A percentile compares a stretch with the other conserved stretches of the same genome.
Evolutionary conservation across 2,888 invertebrate species (phyloP).

Genomic region (Adelphocoris suturalis): DNA sequence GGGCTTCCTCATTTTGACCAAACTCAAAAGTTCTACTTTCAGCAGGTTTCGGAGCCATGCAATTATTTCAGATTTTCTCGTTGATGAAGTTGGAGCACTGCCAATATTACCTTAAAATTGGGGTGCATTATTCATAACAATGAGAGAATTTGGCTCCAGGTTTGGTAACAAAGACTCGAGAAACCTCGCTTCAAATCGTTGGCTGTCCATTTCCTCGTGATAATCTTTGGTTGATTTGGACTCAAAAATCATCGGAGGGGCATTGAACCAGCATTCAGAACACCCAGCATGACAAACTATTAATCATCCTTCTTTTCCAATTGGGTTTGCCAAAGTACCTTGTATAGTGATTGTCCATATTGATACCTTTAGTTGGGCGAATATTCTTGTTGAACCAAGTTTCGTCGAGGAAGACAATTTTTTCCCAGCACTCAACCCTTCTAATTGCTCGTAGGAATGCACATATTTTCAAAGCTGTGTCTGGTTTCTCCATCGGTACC

Average conservation of each 20-base stretch:
- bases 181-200: background rate
- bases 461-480: constrained; percentile 22
- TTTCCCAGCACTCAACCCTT: background rate
- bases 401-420: constrained; percentile 28
- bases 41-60: too few species aligned
- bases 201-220: background rate
- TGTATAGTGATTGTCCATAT: background rate
- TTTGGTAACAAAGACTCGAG: too few species aligned
- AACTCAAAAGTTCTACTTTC: too few species aligned
- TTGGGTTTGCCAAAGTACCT: background rate
- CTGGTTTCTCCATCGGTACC: constrained; percentile 39
- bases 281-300: constrained; percentile 6
- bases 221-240: constrained; percentile 17
- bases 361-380: background rate
- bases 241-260: background rate
- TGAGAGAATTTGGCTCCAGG: too few species aligned
- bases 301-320: background rate
- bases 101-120: too few species aligned
- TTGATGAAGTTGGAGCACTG: too few species aligned
- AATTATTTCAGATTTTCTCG: too few species aligned
- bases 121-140: too few species aligned
- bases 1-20: too few species aligned
- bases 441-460: constrained; percentile 28
- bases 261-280: background rate
- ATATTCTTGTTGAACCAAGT: background rate